A percentile compares a stretch with the other conserved stretches of the same genome.
Evolutionary conservation across 2,888 invertebrate genomes (phyloP).

Genomic region (Suillia variegata): DNA sequence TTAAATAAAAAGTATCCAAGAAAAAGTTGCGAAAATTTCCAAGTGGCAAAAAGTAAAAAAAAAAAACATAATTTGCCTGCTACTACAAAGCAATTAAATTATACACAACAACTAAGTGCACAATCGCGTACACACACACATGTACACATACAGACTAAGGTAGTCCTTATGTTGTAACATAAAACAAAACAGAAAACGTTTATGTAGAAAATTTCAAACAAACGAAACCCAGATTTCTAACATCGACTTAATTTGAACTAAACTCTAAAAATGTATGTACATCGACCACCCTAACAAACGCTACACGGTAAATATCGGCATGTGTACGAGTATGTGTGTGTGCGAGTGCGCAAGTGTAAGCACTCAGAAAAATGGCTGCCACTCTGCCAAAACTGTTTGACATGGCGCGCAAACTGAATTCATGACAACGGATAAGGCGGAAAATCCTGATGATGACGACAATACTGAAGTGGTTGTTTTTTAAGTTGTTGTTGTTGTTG

Average conservation of each 20-base stretch:
- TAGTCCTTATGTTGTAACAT: too few relatives aligned
- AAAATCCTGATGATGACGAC: background rate
- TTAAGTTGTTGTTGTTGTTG: background rate
- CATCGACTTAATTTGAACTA: too few relatives aligned
- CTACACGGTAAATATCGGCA: too few relatives aligned
- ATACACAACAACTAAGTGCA: background rate
- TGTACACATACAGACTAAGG: background rate
- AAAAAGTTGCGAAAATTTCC: background rate
- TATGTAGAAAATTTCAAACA: background rate
- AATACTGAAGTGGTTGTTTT: background rate
- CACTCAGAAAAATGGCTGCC: conserved; percentile 2
- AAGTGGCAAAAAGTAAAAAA: background rate
- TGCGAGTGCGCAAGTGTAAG: background rate
- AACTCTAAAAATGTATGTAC: too few relatives aligned
- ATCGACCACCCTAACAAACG: too few relatives aligned
- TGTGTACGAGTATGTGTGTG: background rate
- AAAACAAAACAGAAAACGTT: background rate
- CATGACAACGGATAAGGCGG: background rate
- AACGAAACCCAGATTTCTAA: too few relatives aligned
- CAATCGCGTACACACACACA: background rate
- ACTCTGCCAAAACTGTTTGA: background rate
- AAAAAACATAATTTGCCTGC: background rate
- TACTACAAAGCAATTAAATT: conserved; percentile 4
- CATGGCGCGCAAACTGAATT: background rate
- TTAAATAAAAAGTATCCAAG: background rate